Evolutionary conservation across 2,797 vertebrate genomes (phyloP), one percentile per base, ranked within the genome.

Genomic region (Gymnopithys bicolor): DNA sequence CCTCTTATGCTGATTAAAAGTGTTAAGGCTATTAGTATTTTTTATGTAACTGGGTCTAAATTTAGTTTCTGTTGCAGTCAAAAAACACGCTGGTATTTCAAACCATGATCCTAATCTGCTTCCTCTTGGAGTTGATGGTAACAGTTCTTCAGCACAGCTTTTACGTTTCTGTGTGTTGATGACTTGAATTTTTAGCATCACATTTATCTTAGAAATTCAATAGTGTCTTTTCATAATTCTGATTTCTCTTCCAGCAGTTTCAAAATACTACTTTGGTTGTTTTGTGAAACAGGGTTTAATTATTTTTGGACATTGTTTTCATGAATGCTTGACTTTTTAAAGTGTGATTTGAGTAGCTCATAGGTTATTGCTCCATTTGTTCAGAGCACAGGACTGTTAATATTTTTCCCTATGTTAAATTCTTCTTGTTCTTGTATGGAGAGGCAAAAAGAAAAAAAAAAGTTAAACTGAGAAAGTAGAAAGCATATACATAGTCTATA

Each of bases 31-130:
- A 96, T 97, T 97, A 94, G 93, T 97, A 87, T 95, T 95, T 96
- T 97, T 97, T 97, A 97, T 97, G 92, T 97, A 97, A 97, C 97
- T 70, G 28, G n/a, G 76, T 95, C 96, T 96, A 97, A 96, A 97
- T 97, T 95, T 96, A 96, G 95, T 93, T 86, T 94, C 77, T 95
- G 71, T 92, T 94, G 82, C 93, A 84, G 84, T 95, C 84, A 70
- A 89, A 95, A 95, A 96, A 6, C 87, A 76, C 74, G 67, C 71
- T 82, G 35, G 60, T 94, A 66, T 85, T 89, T 88, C 78, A 94
- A 75, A 77, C 56, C 63, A 39, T 52, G 48, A 83, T 95, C 77
- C 80, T 95, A 58, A 89, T 95, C 91, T 94, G 68, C 56, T 79
- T 87, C 82, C 41, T 77, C 30, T 52, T 66, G 77, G 71, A 93